Evolutionary conservation across 2,113 vertebrate species (phyloP).

Genomic region (Stictonetta naevosa): DNA sequence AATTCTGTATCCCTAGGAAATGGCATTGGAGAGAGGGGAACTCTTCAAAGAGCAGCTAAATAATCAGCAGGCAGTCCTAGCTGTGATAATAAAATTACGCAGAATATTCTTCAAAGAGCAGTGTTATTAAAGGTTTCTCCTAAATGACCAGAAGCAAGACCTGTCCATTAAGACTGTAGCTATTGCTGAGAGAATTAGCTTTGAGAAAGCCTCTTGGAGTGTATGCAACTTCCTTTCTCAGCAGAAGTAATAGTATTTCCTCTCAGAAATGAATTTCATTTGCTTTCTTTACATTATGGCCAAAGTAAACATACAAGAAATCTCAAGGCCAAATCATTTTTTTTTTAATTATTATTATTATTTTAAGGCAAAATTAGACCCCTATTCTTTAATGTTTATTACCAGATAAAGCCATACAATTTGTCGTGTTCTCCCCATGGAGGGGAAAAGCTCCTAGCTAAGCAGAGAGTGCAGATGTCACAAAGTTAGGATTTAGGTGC

Average conservation of each 20-base stretch:
- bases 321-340: background rate
- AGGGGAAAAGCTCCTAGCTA: background rate
- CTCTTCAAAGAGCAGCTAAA: constrained; percentile 11
- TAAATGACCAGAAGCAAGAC: constrained; percentile 18
- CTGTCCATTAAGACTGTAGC: background rate
- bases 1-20: background rate
- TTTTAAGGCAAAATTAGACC: background rate
- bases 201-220: background rate
- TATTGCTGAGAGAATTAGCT: constrained; percentile 64
- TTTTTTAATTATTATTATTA: background rate
- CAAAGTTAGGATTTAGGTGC: background rate
- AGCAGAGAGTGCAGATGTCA: background rate
- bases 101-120: constrained; percentile 42
- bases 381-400: background rate
- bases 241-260: constrained; percentile 47
- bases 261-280: constrained; percentile 47
- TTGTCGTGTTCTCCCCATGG: background rate
- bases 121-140: background rate
- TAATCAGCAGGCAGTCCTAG: constrained; percentile 27
- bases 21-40: background rate
- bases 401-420: background rate
- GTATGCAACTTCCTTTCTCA: constrained; percentile 28
- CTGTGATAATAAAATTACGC: constrained; percentile 15
- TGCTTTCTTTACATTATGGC: background rate
- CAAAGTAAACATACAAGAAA: constrained; percentile 27